phyloP scores from a whole-genome alignment of 2,888 invertebrate genomes.

The Acanthosoma haemorrhoidale region DNA sequence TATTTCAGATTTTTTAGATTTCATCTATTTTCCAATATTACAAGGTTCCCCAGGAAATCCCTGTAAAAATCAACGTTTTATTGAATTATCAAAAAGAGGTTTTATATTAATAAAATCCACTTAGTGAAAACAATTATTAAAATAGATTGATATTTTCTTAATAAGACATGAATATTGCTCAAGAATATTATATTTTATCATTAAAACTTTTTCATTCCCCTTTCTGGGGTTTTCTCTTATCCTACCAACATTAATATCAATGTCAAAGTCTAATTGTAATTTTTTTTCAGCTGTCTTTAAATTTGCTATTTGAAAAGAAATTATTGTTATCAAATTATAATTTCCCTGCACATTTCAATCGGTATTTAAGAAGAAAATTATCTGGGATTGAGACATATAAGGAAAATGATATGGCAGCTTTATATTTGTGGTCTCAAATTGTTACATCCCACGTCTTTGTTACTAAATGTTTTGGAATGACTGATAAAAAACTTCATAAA shows the following conservation, averaged over 20 bases:
- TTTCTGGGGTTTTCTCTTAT: too few species aligned
- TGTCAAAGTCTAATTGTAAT: conserved; percentile 21
- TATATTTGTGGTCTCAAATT: conserved; percentile 53
- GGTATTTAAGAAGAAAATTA: conserved; percentile 60
- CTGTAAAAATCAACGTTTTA: too few species aligned
- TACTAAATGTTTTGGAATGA: conserved; percentile 66
- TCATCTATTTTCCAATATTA: too few species aligned
- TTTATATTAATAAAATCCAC: too few species aligned
- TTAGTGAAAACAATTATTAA: too few species aligned
- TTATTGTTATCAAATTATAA: conserved; percentile 36
- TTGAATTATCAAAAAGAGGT: too few species aligned
- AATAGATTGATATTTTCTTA: too few species aligned
- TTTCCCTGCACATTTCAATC: conserved; percentile 59
- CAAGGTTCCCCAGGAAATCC: too few species aligned
- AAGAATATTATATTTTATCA: background rate
- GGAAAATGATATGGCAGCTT: conserved; percentile 48
- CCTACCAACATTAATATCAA: too few species aligned
- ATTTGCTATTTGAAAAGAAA: conserved; percentile 40
- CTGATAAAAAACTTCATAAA: conserved; percentile 71
- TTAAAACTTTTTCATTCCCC: background rate
- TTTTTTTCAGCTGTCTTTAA: conserved; percentile 42
- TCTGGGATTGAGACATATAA: conserved; percentile 53
- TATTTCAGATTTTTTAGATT: too few species aligned
- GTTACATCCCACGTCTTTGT: conserved; percentile 64
- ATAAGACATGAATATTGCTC: too few species aligned